Percentiles rank a stretch among this genome's conserved stretches.
Evolutionary conservation across 1,140 invertebrate genomes (phyloP).

Genomic region (Zaprionus davidi): DNA sequence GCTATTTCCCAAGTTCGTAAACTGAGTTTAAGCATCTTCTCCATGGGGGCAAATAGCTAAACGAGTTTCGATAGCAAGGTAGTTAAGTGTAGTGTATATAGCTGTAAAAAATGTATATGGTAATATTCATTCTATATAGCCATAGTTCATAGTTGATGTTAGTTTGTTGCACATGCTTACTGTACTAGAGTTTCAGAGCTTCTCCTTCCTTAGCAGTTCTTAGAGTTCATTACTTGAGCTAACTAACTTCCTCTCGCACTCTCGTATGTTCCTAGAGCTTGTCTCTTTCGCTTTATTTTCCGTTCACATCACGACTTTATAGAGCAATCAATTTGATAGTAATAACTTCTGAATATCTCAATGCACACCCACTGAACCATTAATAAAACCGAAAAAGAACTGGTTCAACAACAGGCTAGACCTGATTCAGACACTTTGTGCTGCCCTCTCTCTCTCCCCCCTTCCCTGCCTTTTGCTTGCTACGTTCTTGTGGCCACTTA

Average conservation of each 20-base stretch:
- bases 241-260: not conserved
- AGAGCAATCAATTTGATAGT: slow-evolving; percentile 32
- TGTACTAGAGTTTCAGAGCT: too few species aligned
- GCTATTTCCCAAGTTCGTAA: not conserved
- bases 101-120: too few species aligned
- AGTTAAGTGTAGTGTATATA: too few species aligned
- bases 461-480: not conserved
- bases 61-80: not conserved
- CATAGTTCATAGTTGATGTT: too few species aligned
- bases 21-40: not conserved
- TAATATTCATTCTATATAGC: too few species aligned
- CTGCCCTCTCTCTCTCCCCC: too few species aligned
- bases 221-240: not conserved
- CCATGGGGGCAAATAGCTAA: not conserved
- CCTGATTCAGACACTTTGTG: slow-evolving; percentile 30
- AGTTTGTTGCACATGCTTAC: too few species aligned
- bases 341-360: slow-evolving; percentile 46
- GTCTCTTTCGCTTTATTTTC: not conserved
- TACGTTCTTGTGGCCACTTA: slow-evolving; percentile 5
- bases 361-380: slow-evolving; percentile 48
- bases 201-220: not conserved
- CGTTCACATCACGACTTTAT: slow-evolving; percentile 12
- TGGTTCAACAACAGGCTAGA: slow-evolving; percentile 33
- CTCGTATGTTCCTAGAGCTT: too few species aligned
- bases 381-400: slow-evolving; percentile 26